Conservation (phyloP, 2,113 vertebrate genomes). For the Anser brachyrhynchus region DNA sequence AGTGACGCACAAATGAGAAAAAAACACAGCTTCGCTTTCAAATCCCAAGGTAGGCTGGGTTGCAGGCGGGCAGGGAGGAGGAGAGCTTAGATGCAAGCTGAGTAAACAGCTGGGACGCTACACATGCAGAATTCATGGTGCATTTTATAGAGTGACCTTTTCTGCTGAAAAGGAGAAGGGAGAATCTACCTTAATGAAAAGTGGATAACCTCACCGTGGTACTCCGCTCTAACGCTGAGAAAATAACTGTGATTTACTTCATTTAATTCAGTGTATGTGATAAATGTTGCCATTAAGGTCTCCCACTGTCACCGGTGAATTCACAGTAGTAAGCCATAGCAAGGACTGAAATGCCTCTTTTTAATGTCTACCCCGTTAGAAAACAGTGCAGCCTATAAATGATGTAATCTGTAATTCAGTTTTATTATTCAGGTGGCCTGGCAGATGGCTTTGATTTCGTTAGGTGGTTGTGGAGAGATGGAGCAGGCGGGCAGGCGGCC, state of each 20-base stretch:
- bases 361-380: conserved; percentile 2
- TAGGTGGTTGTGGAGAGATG: background rate
- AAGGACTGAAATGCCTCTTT: conserved; percentile 2
- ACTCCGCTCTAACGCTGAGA: background rate
- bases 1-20: background rate
- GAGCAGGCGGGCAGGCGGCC: background rate
- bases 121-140: background rate
- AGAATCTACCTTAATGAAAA: background rate
- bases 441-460: background rate
- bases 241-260: conserved; percentile 38
- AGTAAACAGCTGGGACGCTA: background rate
- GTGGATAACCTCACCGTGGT: background rate
- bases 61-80: background rate
- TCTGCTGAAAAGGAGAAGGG: background rate
- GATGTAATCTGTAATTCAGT: background rate
- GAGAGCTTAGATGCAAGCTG: background rate
- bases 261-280: background rate
- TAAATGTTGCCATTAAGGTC: background rate
- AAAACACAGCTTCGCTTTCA: background rate
- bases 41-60: background rate
- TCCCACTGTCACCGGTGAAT: background rate
- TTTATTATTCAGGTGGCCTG: background rate
- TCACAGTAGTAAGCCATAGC: conserved; percentile 51
- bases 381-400: background rate
- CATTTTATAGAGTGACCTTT: background rate